Evolutionary conservation across 2,797 vertebrate genomes (phyloP), one percentile per base, ranked within the genome.

Genomic region (Erethizon dorsatum): DNA sequence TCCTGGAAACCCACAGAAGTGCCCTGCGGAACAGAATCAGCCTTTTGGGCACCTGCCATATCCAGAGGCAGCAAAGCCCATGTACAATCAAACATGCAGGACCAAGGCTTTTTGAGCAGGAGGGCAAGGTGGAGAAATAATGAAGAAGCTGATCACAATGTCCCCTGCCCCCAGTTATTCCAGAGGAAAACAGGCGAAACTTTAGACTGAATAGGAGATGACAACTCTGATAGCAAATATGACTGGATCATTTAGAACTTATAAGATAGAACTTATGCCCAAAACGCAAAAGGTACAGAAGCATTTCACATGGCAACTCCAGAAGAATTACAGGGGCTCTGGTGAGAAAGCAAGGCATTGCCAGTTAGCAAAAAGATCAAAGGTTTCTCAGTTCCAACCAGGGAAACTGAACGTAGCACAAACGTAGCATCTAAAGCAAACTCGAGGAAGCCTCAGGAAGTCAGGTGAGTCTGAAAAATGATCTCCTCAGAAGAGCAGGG

Each of bases 1-100:
- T 90, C 75, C 93, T 88, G 41, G 94, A 90, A 92, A 90, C 56
- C 41, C 57, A 86, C 75, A 67, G n/a, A 67, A 75, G 13, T 2
- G 2, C 24, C 59, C 33, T 10, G 0, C 47, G 77, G 6, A 59
- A 94, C 45, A 37, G 80, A 88, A 45, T 67, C 63, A 67, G 31
- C 63, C 61, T 45, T 41, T 71, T 59, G 56, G 47, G 67, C 54
- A 47, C 4, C 47, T 82, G 50, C 61, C 4, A 0, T 45, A 63
- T 73, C 17, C 37, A 28, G 75, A 69, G 45, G 59, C 41, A 33
- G 63, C 37, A 56, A 80, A 57, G 22, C 78, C 57, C 18, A 7
- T 8, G 28, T 14, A 15, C 20, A 69, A 41, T 47, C 61, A 45
- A 54, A 24, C 12, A 10, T 2, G 63, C 1, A 2, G 11, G 56